phyloP scores from a whole-genome alignment of 1,140 invertebrate genomes.

The Lucilia cuprina region DNA sequence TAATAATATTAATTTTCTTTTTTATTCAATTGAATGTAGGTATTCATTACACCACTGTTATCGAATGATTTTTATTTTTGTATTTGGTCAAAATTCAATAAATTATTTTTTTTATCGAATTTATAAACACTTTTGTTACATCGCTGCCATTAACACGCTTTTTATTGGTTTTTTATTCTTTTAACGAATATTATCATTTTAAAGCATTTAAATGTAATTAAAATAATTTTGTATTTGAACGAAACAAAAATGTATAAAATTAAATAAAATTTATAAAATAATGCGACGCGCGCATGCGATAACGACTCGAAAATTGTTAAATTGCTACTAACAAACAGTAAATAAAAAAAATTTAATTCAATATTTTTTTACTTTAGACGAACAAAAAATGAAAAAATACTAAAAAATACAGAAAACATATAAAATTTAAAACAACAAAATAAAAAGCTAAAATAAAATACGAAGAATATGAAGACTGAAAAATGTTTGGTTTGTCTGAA shows the following conservation, averaged over 20 bases:
- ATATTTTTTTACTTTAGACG: slow-evolving; percentile 61
- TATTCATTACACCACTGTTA: too few species aligned
- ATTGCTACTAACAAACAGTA: slow-evolving; percentile 59
- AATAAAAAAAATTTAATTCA: slow-evolving; percentile 59
- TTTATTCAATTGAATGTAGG: too few species aligned
- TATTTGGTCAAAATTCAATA: too few species aligned
- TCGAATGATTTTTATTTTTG: too few species aligned
- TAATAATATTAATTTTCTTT: too few species aligned
- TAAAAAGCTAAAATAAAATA: slow-evolving; percentile 15
- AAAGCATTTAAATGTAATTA: background rate
- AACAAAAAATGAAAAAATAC: slow-evolving; percentile 40
- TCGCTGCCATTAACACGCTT: background rate
- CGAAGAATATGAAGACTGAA: background rate
- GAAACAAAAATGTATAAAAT: background rate
- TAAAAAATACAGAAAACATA: slow-evolving; percentile 6
- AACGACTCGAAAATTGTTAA: slow-evolving; percentile 63
- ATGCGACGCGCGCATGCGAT: slow-evolving; percentile 57
- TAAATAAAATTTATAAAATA: slow-evolving; percentile 22
- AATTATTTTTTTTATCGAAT: background rate
- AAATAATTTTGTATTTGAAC: background rate
- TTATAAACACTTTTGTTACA: background rate
- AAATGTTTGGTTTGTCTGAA: background rate
- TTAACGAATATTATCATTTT: background rate
- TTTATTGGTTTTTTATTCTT: background rate
- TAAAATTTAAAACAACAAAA: slow-evolving; percentile 15